Evolutionary conservation across 2,113 vertebrate genomes (phyloP).

Genomic region (Polyodon spathula): DNA sequence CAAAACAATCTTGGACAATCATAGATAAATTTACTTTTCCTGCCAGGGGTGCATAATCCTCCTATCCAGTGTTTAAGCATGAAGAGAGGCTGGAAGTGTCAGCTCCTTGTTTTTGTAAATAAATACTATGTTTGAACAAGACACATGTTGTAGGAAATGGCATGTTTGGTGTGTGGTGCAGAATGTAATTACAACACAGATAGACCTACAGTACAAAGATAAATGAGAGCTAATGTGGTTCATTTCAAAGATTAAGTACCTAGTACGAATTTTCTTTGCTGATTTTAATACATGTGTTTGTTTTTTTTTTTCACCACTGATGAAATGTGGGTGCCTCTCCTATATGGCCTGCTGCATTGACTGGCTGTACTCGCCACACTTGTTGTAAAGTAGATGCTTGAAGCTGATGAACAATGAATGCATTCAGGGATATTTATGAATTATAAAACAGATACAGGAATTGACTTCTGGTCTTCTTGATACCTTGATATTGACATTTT

Average conservation of each 20-base stretch:
- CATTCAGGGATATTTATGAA: neutral
- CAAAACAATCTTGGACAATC: neutral
- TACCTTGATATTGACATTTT: too few relatives aligned
- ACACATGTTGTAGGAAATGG: slow-evolving; percentile 30
- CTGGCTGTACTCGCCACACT: too few relatives aligned
- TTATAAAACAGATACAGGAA: neutral
- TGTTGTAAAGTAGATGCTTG: neutral
- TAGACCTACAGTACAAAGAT: slow-evolving; percentile 39
- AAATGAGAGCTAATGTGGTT: slow-evolving; percentile 39
- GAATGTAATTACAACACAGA: slow-evolving; percentile 42
- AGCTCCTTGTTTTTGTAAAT: slow-evolving; percentile 11
- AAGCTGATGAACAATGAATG: neutral
- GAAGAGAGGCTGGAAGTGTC: slow-evolving; percentile 9
- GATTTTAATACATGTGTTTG: too few relatives aligned
- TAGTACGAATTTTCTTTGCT: too few relatives aligned
- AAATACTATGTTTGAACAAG: slow-evolving; percentile 21
- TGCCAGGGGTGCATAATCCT: slow-evolving; percentile 2
- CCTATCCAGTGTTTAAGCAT: neutral
- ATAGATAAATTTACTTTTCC: neutral
- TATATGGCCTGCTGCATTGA: too few relatives aligned
- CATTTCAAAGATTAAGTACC: slow-evolving; percentile 37
- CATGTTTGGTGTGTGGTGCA: slow-evolving; percentile 24
- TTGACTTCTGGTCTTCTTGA: too few relatives aligned
- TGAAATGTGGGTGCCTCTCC: too few relatives aligned
- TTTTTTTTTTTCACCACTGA: too few relatives aligned